These are phyloP conservation scores for Nesometra sesokonis DNA, from an alignment of 35 echinoderm and acorn worm genomes.

Conservation along the genomic window DNA sequence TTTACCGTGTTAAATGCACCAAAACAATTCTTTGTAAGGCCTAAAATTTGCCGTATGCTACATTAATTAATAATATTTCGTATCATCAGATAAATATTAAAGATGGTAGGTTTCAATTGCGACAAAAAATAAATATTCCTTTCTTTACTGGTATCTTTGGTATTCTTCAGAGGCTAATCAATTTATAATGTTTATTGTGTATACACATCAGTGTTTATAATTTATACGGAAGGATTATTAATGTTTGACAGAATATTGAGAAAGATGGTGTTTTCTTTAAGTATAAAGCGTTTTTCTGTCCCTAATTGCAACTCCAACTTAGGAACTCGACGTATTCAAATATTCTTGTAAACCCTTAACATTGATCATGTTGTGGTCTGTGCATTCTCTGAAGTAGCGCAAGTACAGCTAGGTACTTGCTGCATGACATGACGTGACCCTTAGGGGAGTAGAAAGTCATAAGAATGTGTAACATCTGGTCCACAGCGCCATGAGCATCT, in stretches of 20 bases:
- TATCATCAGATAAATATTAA: background rate
- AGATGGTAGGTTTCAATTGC: background rate
- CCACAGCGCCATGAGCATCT: too few species aligned
- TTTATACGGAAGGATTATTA: background rate
- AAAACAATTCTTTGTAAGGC: background rate
- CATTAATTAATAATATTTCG: background rate
- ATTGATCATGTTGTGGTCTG: too few species aligned
- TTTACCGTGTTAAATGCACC: background rate
- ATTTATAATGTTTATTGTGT: background rate
- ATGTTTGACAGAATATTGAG: background rate
- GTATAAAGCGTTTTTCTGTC: too few species aligned
- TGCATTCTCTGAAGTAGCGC: too few species aligned
- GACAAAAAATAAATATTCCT: background rate
- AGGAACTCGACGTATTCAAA: too few species aligned
- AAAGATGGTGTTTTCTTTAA: too few species aligned
- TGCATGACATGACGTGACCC: too few species aligned
- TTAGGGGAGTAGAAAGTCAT: too few species aligned
- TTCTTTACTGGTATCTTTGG: background rate
- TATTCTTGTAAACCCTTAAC: too few species aligned
- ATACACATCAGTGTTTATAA: background rate
- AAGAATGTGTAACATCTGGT: too few species aligned
- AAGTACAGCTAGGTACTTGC: too few species aligned
- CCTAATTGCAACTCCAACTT: too few species aligned
- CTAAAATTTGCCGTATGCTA: background rate
- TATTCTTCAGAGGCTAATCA: background rate